Evolutionary conservation across 2,888 invertebrate genomes (phyloP), one percentile per base, ranked within the genome.

Genomic region (Germaria angustata): DNA sequence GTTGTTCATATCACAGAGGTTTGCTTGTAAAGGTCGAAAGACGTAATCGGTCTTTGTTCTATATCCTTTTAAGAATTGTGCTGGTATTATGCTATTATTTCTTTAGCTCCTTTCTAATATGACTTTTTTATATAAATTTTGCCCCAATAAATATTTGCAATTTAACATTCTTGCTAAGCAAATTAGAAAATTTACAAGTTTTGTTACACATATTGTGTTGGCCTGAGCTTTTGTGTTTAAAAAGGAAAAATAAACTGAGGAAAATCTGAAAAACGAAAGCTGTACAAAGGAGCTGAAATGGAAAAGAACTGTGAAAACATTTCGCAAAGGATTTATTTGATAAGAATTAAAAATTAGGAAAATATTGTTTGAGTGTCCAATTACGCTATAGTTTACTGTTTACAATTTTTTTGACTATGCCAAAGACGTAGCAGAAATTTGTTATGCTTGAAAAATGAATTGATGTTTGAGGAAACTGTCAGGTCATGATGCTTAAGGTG

Each of bases 141-240:
- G 49, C 32, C 49, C 51, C 41, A 72, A 55, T 55, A 79, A 79
- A 72, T 66, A 69, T 80, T 81, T 66, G 61, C 61, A 77, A 72
- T 78, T 68, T 72, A 72, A 68, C 66, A 72, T 72, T 28, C 72
- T 77, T 71, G 65, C 44, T 77, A 72, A 81, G 66, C 78, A 81
- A 78, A 78, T 81, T 81, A 71, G 77, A 81, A 72, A 78, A 77
- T 77, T 77, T 77, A 66, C 72, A 61, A 81, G 59, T 71, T 76
- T 76, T 55, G 9, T 57, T 49, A 24, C 57, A 69, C 17, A 75
- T 57, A 36, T 32, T 49, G 41, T 36, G 41, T 36, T 71, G 32
- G 34, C 28, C 7, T 36, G 20, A 51, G 28, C 24, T 32, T 0
- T 32, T 24, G 51, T 32, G 41, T 44, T 17, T 49, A 57, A 8